Base-by-base conservation (phyloP, 2,888 invertebrate genomes). In the Drosophila multiciliata region DNA sequence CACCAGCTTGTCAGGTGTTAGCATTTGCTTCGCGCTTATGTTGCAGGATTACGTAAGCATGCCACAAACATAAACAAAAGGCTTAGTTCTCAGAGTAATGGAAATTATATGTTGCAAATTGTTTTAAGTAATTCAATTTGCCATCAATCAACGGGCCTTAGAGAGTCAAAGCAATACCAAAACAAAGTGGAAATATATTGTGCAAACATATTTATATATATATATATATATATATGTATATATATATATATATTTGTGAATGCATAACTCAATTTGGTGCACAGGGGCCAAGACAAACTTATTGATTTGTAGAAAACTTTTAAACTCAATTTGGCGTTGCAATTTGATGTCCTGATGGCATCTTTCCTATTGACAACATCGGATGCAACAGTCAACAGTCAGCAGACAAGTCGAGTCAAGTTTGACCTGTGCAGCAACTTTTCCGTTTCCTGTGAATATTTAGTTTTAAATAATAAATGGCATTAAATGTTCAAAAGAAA, bases 301-400 rank as follows among this genome's bases (percentile, higher is more conserved):
- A 91, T 87, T 87, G 87, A 90, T 87, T 90, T 80, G 83, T 67
- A 66, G 59, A 59, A 79, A 87, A 90, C 90, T 88, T 83, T 70
- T 58, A 83, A 89, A 90, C 90, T 90, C 87, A 83, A 88, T 87
- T 90, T 87, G 55, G 40, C 66, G 71, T 66, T 72, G 86, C 75
- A 81, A 80, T 77, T 90, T 69, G 69, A 68, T 66, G 81, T 83
- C 57, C 57, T 69, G 71, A 65, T 50, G 45, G 40, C 48, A 55
- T 49, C 26, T 66, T 52, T 61, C 36, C 26, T 32, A 55, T 29
- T 55, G 76, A 26, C 52, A 9, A 40, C 69, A 69, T 50, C 63
- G 70, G 69, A 83, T 83, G 83, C 83, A 84, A 90, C 89, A 84
- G 83, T 64, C 83, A 90, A 90, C 89, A 84, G 83, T 64, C 80